Conservation (phyloP, 2,797 vertebrate species). For the Setipinna tenuifilis region DNA sequence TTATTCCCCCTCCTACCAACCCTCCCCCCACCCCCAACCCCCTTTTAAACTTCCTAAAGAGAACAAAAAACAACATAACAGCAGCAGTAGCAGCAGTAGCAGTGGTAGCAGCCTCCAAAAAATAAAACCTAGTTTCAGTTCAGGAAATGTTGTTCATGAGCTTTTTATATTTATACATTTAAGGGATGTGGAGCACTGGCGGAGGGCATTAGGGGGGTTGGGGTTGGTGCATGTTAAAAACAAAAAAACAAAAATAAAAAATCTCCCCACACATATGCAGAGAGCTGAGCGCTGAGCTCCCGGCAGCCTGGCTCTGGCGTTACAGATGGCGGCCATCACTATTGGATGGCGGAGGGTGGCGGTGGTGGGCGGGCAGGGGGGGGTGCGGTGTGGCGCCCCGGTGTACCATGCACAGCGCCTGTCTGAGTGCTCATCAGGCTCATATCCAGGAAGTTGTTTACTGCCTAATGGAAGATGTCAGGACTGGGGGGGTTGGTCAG, state of each 20-base stretch:
- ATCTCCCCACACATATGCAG: background rate
- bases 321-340: constrained; percentile 45
- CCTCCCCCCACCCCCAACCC: background rate
- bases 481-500: constrained; percentile 14
- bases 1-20: background rate
- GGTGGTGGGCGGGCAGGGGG: no score
- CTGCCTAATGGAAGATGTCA: constrained; percentile 24
- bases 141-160: background rate
- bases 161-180: background rate
- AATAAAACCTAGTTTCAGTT: background rate
- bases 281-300: background rate
- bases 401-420: background rate
- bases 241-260: no score
- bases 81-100: background rate
- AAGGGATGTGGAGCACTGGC: background rate
- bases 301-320: background rate
- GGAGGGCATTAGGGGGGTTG: background rate
- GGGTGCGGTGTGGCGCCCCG: background rate
- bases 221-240: background rate
- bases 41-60: background rate
- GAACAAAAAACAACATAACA: background rate
- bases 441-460: constrained; percentile 23
- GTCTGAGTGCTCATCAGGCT: constrained; percentile 14
- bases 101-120: background rate
- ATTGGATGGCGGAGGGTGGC: constrained; percentile 33